A percentile compares a stretch with the other conserved stretches of the same genome.
Evolutionary conservation across 2,113 vertebrate species (phyloP).

Genomic region (Bubo blakistoni): DNA sequence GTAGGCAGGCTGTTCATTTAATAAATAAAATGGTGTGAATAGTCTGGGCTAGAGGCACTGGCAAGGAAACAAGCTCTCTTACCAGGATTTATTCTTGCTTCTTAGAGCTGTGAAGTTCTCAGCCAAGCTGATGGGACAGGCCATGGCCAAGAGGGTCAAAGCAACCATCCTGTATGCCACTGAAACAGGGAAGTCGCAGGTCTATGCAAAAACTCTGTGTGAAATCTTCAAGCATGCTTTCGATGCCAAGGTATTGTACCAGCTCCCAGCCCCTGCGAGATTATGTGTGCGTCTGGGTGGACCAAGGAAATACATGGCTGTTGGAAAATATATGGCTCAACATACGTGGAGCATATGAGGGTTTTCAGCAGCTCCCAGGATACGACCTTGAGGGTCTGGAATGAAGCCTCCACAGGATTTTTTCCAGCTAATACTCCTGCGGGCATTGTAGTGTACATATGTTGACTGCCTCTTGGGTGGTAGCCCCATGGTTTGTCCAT

Average conservation of each 20-base stretch:
- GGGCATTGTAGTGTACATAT: fast-evolving
- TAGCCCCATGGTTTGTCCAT: neutral
- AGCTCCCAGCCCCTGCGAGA: fast-evolving
- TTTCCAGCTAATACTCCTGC: neutral
- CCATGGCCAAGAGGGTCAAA: slow-evolving; percentile 98
- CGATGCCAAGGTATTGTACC: slow-evolving; percentile 87
- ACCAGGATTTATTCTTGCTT: neutral
- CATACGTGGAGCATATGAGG: fast-evolving
- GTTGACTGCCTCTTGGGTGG: neutral
- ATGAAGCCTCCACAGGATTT: neutral
- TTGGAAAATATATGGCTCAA: neutral
- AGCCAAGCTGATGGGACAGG: slow-evolving; percentile 96
- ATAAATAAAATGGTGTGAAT: neutral
- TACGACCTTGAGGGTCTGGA: neutral
- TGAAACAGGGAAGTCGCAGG: slow-evolving; percentile 93
- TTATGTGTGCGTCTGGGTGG: fast-evolving
- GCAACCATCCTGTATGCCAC: slow-evolving; percentile 96
- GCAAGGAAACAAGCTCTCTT: neutral
- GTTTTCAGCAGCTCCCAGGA: neutral
- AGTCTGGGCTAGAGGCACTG: neutral
- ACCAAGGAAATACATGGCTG: neutral
- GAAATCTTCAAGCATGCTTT: slow-evolving; percentile 99
- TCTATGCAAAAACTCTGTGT: slow-evolving; percentile 95
- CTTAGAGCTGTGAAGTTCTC: slow-evolving; percentile 97
- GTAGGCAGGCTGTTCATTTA: neutral